A percentile compares a stretch with the other conserved stretches of the same genome.
phyloP scores from a whole-genome alignment of 2,888 invertebrate species.

The Acrobasis consociella region DNA sequence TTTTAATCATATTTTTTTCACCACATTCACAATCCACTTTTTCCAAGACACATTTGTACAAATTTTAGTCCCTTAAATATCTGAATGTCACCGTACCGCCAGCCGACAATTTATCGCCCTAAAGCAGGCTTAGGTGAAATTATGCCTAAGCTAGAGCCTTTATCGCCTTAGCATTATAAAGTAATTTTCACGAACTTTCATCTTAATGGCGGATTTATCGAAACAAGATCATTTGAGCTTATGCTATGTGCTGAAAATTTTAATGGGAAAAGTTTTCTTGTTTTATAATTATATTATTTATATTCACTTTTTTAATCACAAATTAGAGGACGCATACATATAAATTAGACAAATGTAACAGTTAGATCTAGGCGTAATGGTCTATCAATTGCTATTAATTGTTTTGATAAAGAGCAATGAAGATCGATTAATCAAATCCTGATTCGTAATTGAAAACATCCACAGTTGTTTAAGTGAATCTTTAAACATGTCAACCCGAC shows the following conservation, averaged over 20 bases:
- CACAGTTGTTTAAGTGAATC: too few relatives aligned
- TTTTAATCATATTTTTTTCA: not conserved
- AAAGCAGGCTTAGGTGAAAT: not conserved
- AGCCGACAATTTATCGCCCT: slow-evolving; percentile 1
- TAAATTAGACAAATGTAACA: not conserved
- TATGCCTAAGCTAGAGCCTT: not conserved
- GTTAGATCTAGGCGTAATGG: not conserved
- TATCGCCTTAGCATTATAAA: slow-evolving; percentile 5
- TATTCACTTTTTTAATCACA: not conserved
- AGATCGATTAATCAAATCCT: not conserved
- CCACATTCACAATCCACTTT: not conserved
- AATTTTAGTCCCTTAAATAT: not conserved
- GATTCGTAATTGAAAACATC: slow-evolving; percentile 24
- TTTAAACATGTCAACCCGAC: too few relatives aligned
- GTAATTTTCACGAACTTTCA: slow-evolving; percentile 1
- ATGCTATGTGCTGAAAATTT: not conserved
- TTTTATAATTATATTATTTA: too few relatives aligned
- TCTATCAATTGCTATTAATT: slow-evolving; percentile 8
- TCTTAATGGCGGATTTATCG: slow-evolving; percentile 3
- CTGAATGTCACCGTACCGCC: not conserved
- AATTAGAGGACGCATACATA: not conserved
- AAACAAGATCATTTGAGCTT: slow-evolving; percentile 9
- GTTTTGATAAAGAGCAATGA: slow-evolving; percentile 1
- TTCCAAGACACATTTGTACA: not conserved
- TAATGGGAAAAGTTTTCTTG: slow-evolving; percentile 12